Conservation (phyloP, 2,888 invertebrate genomes). For the Acronicta psi region DNA sequence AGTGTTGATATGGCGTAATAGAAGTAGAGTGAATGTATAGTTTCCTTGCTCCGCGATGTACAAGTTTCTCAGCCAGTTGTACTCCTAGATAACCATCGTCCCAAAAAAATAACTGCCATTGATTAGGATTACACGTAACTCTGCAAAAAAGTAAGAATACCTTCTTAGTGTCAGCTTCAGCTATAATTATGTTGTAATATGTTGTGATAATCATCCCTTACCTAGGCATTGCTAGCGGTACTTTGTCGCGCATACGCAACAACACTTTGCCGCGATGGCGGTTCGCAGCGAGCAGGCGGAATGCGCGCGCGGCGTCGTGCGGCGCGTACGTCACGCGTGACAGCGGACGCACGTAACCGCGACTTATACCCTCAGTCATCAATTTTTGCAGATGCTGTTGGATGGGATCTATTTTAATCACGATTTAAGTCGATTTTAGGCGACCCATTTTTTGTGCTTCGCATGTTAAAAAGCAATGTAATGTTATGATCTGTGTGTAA, state of each 20-base stretch:
- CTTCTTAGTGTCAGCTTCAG: background rate
- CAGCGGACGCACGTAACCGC: no score
- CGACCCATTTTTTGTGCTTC: no score
- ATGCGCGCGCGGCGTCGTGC: constrained; percentile 64
- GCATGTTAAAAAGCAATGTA: no score
- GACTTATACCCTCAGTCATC: constrained; percentile 71
- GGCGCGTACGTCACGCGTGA: no score
- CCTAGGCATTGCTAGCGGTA: constrained; percentile 46
- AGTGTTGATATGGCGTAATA: constrained; percentile 15
- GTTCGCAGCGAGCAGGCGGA: constrained; percentile 66
- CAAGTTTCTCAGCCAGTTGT: constrained; percentile 59
- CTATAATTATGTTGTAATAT: background rate
- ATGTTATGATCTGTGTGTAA: no score
- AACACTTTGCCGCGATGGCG: constrained; percentile 72
- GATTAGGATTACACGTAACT: constrained; percentile 15
- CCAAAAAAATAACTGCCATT: constrained; percentile 33
- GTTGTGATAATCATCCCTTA: constrained; percentile 21
- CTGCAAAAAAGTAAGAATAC: constrained; percentile 41
- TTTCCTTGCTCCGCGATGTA: constrained; percentile 63
- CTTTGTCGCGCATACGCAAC: constrained; percentile 51
- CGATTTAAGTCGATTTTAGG: no score
- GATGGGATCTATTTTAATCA: background rate
- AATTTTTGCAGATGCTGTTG: constrained; percentile 63
- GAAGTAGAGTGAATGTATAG: constrained; percentile 49
- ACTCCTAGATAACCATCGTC: constrained; percentile 47